phyloP scores from a whole-genome alignment of 2,888 invertebrate genomes.

The Amblyteles armatorius region DNA sequence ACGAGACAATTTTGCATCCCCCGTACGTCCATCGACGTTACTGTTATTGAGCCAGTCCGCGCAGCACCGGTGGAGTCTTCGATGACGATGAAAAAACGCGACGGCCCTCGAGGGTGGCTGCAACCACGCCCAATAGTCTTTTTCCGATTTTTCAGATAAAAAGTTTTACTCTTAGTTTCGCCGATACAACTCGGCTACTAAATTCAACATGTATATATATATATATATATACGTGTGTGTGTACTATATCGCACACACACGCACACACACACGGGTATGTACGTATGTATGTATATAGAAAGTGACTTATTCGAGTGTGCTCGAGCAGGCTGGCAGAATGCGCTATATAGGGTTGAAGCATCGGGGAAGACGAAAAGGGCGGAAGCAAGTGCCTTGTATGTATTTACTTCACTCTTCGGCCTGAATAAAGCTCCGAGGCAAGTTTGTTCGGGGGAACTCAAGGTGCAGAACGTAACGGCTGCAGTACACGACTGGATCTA shows the following conservation, averaged over 20 bases:
- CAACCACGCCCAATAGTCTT: not conserved
- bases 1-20: not conserved
- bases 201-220: no score
- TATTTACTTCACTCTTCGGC: constrained; percentile 37
- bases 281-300: constrained; percentile 19
- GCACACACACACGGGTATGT: no score
- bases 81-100: not conserved
- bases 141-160: constrained; percentile 33
- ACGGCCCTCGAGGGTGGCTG: not conserved
- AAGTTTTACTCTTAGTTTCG: constrained; percentile 27
- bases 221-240: no score
- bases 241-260: no score
- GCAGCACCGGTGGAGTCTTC: not conserved
- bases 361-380: constrained; percentile 6
- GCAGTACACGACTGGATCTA: constrained; percentile 18
- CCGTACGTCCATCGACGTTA: not conserved
- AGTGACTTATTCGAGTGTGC: constrained; percentile 36
- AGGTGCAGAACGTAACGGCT: constrained; percentile 21
- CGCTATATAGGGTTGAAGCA: constrained; percentile 7
- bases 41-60: not conserved
- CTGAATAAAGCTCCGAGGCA: constrained; percentile 40
- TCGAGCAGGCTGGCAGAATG: not conserved
- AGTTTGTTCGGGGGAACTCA: constrained; percentile 36
- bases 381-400: constrained; percentile 35
- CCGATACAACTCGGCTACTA: not conserved